phyloP scores from a whole-genome alignment of 2,888 invertebrate genomes.

The Drosophila recens region DNA sequence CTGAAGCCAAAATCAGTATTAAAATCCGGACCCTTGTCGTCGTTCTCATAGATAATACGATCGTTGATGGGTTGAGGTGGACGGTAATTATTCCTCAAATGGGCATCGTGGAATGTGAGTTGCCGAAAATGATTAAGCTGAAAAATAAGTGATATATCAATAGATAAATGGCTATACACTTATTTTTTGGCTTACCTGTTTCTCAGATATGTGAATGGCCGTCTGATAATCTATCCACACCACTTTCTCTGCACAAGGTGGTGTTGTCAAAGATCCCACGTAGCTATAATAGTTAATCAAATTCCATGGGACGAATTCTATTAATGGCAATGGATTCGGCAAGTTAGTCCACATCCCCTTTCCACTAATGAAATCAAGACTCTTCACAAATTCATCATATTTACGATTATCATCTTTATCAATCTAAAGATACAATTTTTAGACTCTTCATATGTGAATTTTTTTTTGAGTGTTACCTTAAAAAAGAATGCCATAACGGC shows the following conservation, averaged over 20 bases:
- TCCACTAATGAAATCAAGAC: constrained; percentile 79
- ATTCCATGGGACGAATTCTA: constrained; percentile 86
- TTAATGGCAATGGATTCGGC: constrained; percentile 86
- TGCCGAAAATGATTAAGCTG: constrained; percentile 91
- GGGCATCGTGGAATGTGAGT: constrained; percentile 88
- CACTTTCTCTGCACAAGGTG: constrained; percentile 94
- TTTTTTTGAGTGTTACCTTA: neutral
- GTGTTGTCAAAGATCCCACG: constrained; percentile 93
- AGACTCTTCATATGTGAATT: neutral
- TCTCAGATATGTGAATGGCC: constrained; percentile 89
- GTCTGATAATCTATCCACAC: constrained; percentile 93
- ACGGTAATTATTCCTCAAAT: constrained; percentile 91
- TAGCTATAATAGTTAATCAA: constrained; percentile 92
- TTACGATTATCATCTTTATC: constrained; percentile 14
- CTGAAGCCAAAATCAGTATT: neutral
- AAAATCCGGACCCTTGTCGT: neutral
- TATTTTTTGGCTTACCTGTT: constrained; percentile 86
- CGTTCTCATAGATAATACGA: constrained; percentile 86
- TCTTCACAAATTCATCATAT: constrained; percentile 63
- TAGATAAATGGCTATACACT: neutral
- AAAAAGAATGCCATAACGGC: constrained; percentile 21
- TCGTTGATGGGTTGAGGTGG: constrained; percentile 92
- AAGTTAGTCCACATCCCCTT: constrained; percentile 86
- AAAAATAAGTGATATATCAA: constrained; percentile 68
- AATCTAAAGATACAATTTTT: constrained; percentile 91